Evolutionary conservation across 2,888 invertebrate genomes (phyloP), one percentile per base, ranked within the genome.

Genomic region (Idaea straminata): DNA sequence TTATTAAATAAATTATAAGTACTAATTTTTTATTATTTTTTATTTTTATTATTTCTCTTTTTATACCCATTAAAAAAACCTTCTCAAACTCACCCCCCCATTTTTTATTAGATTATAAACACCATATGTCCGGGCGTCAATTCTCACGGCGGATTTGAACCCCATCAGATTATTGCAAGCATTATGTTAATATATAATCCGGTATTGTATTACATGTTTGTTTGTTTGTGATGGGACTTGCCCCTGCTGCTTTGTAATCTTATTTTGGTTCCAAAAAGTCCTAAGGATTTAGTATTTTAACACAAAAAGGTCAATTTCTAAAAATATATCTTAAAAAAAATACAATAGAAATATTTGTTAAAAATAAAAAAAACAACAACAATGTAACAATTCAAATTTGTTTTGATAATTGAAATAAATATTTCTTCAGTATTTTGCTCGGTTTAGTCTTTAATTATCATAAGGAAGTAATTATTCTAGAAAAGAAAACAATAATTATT

Each of bases 131-230:
- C 68, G 64, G 63, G 38, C 63, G 61, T 58, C 61, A 25, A 61
- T 72, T 73, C 74, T 66, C 75, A 75, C 74, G 69, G 35, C 38
- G 63, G 72, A 69, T 74, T 66, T 63, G 61, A 59, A 59, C 72
- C 75, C 75, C 72, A 69, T 67, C 68, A 68, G 71, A 68, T 72
- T 69, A 72, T 60, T 66, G 69, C 73, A 75, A 69, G 71, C 70
- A 74, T 75, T 77, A 77, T 75, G 77, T 69, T 77, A 74, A 77
- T 77, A 65, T 67, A 13, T 75, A 75, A 77, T 77, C 75, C 76
- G 59, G 66, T 69, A 74, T 71, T 47, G 47, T 47, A 47, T 47
- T 47, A 47, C 47, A 47, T 47, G 47, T 47, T 47, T 47, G 47
- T 47, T 47, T 47, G 47, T 47, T 47, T 47, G 47, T 47, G 47